Evolutionary conservation across 2,888 invertebrate genomes (phyloP), one percentile per base, ranked within the genome.

Genomic region (Rhopalosiphum nymphaeae): DNA sequence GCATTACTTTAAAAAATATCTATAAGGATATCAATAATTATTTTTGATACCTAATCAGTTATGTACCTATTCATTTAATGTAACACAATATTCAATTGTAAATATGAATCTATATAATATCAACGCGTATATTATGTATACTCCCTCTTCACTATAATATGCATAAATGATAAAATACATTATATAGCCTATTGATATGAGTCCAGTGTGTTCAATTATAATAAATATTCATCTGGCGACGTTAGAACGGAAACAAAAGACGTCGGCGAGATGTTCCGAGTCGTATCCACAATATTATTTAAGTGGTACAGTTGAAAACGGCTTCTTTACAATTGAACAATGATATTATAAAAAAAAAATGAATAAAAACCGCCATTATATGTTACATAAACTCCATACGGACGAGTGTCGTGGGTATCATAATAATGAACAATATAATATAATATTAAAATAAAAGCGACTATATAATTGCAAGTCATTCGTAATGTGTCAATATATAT

Each of bases 201-300:
- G 78, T 89, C 85, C 90, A 57, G 90, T 86, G 61, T 86, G 93
- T 90, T 94, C 93, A 85, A 94, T 90, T 90, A 94, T 94, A 94
- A 90, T 94, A 90, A 94, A 94, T 94, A 94, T 94, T 94, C 93
- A 94, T 49, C 86, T 42, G 61, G 53, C 49, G 85, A 94, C 93
- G 93, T 94, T 94, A 90, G 42, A 94, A 94, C 93, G 93, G 93
- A 94, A 94, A 94, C 90, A 94, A 94, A 94, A 94, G 93, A 94
- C 90, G 90, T 61, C 42, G 90, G 89, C 42, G 90, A 89, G 89
- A 94, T 86, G 93, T 89, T 49, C 90, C 89, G 11, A 89, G 89
- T 57, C 84, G 84, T 93, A 89, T 89, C 89, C 89, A 61, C 86
- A 92, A 94, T 94, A 94, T 84, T 94, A 90, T 90, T 94, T 94